Base-by-base conservation (phyloP, 2,888 invertebrate genomes). In the Ichneumon xanthorius region DNA sequence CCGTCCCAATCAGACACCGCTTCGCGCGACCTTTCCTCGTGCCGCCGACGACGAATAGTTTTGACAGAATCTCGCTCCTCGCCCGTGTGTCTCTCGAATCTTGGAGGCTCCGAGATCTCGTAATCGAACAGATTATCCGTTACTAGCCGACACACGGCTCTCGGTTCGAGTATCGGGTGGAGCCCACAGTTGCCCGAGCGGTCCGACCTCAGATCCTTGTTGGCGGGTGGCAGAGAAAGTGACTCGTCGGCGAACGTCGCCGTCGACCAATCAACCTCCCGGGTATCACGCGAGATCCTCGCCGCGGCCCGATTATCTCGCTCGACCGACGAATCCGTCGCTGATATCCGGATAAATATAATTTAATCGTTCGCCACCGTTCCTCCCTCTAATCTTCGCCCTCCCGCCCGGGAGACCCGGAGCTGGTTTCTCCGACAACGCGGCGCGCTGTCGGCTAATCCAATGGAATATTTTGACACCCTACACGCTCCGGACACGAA, bases 401-500 rank as follows among this genome's bases (percentile, higher is more conserved):
- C 19, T 55, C 55, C 40, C 40, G 9, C 6, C 55, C 55, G 9
- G 5, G 19, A 19, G 19, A 1, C 55, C 22, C 22, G 55, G n/a
- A 16, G 50, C n/a, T 4, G 50, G n/a, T 5, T 14, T 9, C 14
- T 4, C 30, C 30, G 26, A 61, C 9, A 61, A 14, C 26, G 26
- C 30, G 4, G 22, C 55, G 61, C 30, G 61, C 14, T 30, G 30
- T 1, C 33, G 16, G 16, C 30, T 61, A 61, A 61, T 61, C 61
- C 61, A 16, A 61, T 61, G 61, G 61, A 61, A 61, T 61, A 61
- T 61, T 61, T 61, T 33, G 61, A 61, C 61, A 48, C 9, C 14
- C 61, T 26, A 61, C 85, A 84, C 83, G 87, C 87, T 88, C 81
- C 14, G 65, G 61, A 71, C 26, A 50, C 30, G 48, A 22, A 30